phyloP scores from a whole-genome alignment of 1,140 invertebrate genomes.

The Drosophila orena region DNA sequence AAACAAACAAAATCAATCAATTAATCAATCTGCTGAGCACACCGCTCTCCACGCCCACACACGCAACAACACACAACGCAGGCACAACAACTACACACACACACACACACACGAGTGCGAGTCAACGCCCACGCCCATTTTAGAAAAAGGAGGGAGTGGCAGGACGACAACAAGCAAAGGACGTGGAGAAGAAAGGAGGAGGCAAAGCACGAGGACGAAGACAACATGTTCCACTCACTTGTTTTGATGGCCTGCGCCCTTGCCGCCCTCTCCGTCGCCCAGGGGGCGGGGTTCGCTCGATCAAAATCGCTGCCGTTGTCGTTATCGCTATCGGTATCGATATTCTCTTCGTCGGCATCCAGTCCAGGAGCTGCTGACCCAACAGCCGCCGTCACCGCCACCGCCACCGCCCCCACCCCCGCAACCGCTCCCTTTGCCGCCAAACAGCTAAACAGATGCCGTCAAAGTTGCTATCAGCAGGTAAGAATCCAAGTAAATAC shows the following conservation, averaged over 20 bases:
- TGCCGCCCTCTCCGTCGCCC: conserved; percentile 49
- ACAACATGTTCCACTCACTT: conserved; percentile 67
- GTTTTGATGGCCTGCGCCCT: conserved; percentile 57
- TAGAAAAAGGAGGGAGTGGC: conserved; percentile 39
- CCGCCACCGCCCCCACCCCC: conserved; percentile 5
- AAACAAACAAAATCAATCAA: conserved; percentile 83
- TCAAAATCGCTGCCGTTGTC: conserved; percentile 9
- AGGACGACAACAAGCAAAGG: conserved; percentile 16
- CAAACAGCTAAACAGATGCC: conserved; percentile 75
- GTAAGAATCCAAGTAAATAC: conserved; percentile 40
- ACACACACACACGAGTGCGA: conserved; percentile 19
- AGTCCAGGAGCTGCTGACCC: conserved; percentile 15
- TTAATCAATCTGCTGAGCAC: conserved; percentile 77
- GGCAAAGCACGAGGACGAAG: conserved; percentile 1
- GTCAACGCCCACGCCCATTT: conserved; percentile 57
- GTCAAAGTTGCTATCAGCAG: conserved; percentile 78
- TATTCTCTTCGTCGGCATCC: conserved; percentile 3
- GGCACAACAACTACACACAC: conserved; percentile 15
- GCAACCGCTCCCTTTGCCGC: conserved; percentile 19
- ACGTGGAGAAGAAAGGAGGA: conserved; percentile 7
- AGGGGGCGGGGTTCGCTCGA: conserved; percentile 28
- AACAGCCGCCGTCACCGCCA: conserved; percentile 9
- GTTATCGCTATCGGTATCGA: conserved; percentile 8
- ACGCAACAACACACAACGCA: conserved; percentile 10
- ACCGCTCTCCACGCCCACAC: conserved; percentile 56